phyloP scores from a whole-genome alignment of 1,140 invertebrate species.

The Brachionus manjavacas region DNA sequence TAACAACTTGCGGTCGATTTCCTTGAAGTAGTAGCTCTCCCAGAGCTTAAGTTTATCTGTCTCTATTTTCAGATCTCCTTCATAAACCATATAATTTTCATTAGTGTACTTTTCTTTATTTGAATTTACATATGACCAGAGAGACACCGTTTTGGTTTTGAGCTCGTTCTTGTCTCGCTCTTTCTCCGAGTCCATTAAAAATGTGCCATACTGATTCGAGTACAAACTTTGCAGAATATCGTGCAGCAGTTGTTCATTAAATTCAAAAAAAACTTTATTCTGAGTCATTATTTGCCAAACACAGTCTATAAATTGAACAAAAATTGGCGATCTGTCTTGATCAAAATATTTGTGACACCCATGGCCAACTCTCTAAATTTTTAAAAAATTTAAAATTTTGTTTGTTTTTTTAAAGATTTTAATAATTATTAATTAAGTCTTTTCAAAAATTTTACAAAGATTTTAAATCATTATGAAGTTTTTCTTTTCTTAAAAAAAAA shows the following conservation, averaged over 20 bases:
- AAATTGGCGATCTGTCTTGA: constrained; percentile 75
- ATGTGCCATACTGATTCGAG: constrained; percentile 94
- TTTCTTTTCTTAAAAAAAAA: no score
- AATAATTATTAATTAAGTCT: no score
- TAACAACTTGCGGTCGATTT: background rate
- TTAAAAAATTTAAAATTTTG: background rate
- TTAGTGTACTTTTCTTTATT: constrained; percentile 79
- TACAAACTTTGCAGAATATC: constrained; percentile 94
- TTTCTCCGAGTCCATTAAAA: constrained; percentile 76
- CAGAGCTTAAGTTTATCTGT: background rate
- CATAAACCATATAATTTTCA: constrained; percentile 72
- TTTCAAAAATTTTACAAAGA: no score
- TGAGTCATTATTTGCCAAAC: constrained; percentile 83
- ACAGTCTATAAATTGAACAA: constrained; percentile 94
- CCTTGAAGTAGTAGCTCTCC: constrained; percentile 20
- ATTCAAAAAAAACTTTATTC: constrained; percentile 70
- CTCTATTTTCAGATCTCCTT: constrained; percentile 54
- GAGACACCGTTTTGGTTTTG: constrained; percentile 80
- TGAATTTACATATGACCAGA: constrained; percentile 93
- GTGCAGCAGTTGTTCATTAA: constrained; percentile 91
- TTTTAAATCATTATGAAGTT: no score
- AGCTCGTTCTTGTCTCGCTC: constrained; percentile 64
- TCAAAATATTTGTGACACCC: constrained; percentile 20
- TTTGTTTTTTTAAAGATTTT: no score
- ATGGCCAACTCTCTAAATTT: constrained; percentile 39